Evolutionary conservation across 1,140 invertebrate genomes (phyloP), one percentile per base, ranked within the genome.

Genomic region (Zaprionus gabonicus): DNA sequence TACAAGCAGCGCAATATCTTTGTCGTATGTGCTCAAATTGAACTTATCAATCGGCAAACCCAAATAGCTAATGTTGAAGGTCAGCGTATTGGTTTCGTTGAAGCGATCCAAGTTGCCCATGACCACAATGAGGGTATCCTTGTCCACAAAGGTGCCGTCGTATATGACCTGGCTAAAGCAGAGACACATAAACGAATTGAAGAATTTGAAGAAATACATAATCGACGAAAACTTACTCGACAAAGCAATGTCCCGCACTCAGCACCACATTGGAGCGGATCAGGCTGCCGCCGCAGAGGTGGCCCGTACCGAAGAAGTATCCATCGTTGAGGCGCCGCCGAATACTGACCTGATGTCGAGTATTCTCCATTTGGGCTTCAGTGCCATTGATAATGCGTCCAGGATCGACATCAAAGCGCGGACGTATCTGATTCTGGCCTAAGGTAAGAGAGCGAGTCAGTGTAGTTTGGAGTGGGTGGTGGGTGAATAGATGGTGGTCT

Each of bases 171-270:
- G 82, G 27, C 86, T 90, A 41, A 15, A 41, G 38, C 38, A 20
- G 4, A 4, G 17, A 51, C 23, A 51, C 23, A 13, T 15, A 20
- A 34, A 44, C 15, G 2, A 0, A 3, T 46, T 46, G 41, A 46
- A 20, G n/a, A 17, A 46, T 7, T n/a, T 15, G 5, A 41, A 2
- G 0, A n/a, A 41, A 6, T 41, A 4, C 15, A 41, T 41, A 41
- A n/a, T 5, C 13, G 15, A 1, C 0, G 5, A 15, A 41, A 0
- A 86, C 91, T 90, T 67, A 92, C 91, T 92, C 76, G 27, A 90
- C 79, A 76, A 94, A 93, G 28, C 94, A 94, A 80, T 94, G 92
- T 34, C 93, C 93, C 12, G 94, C 94, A 20, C 91, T 91, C 0
- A 94, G 71, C 3, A 93, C 83, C 51, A 81, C 91, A 49, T 86